Conservation (phyloP, 2,113 vertebrate genomes). For the Platysteira castanea region DNA sequence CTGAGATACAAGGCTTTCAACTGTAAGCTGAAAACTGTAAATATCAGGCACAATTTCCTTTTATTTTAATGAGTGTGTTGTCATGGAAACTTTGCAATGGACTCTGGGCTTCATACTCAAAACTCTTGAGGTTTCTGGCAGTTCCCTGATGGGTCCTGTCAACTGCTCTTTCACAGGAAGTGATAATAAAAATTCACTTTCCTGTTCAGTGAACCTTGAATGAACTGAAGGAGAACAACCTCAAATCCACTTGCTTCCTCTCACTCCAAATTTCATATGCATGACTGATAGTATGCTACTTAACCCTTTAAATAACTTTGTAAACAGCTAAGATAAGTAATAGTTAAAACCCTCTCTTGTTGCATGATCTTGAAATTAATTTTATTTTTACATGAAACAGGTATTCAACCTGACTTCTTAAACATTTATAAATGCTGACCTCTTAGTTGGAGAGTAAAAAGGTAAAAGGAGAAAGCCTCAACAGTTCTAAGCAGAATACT, state of each 20-base stretch:
- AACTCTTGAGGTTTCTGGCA: slow-evolving; percentile 61
- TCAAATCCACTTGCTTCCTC: slow-evolving; percentile 39
- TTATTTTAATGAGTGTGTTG: slow-evolving; percentile 58
- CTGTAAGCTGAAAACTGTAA: slow-evolving; percentile 24
- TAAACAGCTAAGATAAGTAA: not conserved
- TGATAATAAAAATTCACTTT: slow-evolving; percentile 66
- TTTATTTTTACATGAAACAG: not conserved
- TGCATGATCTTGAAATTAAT: not conserved
- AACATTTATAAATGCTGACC: not conserved
- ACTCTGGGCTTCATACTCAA: slow-evolving; percentile 6
- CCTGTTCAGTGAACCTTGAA: slow-evolving; percentile 57
- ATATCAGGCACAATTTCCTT: slow-evolving; percentile 52
- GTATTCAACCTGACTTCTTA: not conserved
- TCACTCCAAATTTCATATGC: slow-evolving; percentile 46
- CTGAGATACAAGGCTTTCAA: slow-evolving; percentile 15
- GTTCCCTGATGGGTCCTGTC: slow-evolving; percentile 62
- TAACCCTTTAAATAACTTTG: slow-evolving; percentile 27
- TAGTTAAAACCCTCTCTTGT: not conserved
- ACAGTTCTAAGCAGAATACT: not conserved
- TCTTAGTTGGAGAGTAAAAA: not conserved
- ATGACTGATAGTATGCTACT: not conserved
- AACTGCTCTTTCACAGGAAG: slow-evolving; percentile 60
- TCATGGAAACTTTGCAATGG: slow-evolving; percentile 60
- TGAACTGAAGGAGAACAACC: slow-evolving; percentile 47
- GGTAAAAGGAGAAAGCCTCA: not conserved